Percentiles rank a stretch among this genome's conserved stretches.
Evolutionary conservation across 1,140 invertebrate genomes (phyloP).

Genomic region (Rhopalosiphum padi): DNA sequence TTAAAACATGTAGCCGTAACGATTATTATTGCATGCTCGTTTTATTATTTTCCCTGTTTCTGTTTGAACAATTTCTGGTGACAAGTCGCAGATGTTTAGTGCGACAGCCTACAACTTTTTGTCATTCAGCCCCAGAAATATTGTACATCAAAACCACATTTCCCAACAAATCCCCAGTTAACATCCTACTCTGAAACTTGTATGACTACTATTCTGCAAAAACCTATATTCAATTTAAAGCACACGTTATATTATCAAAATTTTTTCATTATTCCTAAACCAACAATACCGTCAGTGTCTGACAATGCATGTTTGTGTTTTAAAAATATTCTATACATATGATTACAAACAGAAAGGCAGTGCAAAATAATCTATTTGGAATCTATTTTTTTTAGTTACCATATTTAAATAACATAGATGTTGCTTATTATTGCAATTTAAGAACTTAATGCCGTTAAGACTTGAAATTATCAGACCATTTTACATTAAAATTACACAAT

Average conservation of each 20-base stretch:
- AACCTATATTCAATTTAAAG: slow-evolving; percentile 19
- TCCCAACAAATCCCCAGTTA: slow-evolving; percentile 11
- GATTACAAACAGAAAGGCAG: neutral
- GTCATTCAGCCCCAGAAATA: neutral
- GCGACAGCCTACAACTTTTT: slow-evolving; percentile 28
- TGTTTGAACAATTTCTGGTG: neutral
- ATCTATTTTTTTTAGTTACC: neutral
- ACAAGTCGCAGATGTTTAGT: slow-evolving; percentile 16
- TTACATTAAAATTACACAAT: too few species aligned
- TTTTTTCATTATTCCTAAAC: neutral
- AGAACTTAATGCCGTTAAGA: too few species aligned
- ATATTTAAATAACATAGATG: too few species aligned
- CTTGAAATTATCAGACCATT: too few species aligned
- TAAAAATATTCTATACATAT: neutral
- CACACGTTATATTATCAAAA: neutral
- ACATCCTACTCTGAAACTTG: neutral
- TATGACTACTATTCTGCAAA: neutral
- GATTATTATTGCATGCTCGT: neutral
- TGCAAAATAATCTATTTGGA: neutral
- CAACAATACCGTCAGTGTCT: neutral
- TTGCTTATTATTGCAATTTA: too few species aligned
- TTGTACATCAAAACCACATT: neutral
- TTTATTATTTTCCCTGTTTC: neutral
- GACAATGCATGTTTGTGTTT: neutral
- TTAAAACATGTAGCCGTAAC: neutral